Evolutionary conservation across 2,113 vertebrate genomes (phyloP).

Genomic region (Micronisus gabar): DNA sequence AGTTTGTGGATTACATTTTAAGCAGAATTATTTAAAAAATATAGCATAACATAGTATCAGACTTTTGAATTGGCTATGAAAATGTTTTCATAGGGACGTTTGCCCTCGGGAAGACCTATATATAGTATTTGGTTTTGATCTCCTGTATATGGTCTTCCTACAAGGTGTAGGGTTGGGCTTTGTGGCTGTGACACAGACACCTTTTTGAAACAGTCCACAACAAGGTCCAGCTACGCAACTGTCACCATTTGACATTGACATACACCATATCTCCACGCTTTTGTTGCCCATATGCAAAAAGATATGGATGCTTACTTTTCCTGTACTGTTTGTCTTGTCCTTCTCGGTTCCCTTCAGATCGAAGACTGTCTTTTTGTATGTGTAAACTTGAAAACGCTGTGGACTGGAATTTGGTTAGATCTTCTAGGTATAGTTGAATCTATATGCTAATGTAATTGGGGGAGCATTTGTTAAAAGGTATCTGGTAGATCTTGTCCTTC

Average conservation of each 20-base stretch:
- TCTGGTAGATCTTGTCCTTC: neutral
- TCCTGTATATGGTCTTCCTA: neutral
- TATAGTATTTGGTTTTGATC: neutral
- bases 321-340: neutral
- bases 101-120: neutral
- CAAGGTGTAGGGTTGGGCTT: neutral
- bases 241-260: neutral
- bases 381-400: neutral
- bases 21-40: neutral
- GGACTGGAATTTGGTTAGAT: neutral
- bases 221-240: neutral
- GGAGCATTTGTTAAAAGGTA: neutral
- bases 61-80: neutral
- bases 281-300: neutral
- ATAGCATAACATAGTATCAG: too few relatives aligned
- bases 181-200: neutral
- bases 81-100: neutral
- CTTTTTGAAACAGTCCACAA: neutral
- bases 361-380: neutral
- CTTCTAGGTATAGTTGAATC: neutral
- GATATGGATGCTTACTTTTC: fast-evolving
- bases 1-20: neutral
- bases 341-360: fast-evolving
- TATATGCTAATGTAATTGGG: neutral
- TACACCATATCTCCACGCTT: fast-evolving